Evolutionary conservation across 2,113 vertebrate genomes (phyloP).

Genomic region (Periophthalmodon schlosseri): DNA sequence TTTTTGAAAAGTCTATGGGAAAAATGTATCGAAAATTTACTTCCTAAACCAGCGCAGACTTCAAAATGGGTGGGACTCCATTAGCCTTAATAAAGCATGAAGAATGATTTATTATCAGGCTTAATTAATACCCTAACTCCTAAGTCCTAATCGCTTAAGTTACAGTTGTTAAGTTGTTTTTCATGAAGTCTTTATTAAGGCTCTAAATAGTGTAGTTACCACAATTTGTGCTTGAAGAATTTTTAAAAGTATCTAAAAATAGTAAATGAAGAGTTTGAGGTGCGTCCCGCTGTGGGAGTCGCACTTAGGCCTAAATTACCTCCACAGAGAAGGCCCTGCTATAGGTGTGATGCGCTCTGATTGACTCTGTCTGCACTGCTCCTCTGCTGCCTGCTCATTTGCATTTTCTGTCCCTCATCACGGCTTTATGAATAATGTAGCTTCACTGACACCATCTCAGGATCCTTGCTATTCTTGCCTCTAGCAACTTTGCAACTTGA

Average conservation of each 20-base stretch:
- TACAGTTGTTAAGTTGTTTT: background rate
- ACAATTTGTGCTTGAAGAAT: background rate
- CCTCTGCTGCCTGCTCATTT: constrained; percentile 19
- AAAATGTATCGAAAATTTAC: no score
- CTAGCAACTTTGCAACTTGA: constrained; percentile 36
- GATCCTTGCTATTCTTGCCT: constrained; percentile 44
- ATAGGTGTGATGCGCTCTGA: background rate
- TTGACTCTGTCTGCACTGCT: background rate
- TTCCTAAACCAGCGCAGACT: no score
- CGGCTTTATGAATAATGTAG: constrained; percentile 55
- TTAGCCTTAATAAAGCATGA: no score
- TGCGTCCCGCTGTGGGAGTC: background rate
- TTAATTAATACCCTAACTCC: no score
- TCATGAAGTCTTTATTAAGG: no score
- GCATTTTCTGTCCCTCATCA: constrained; percentile 38
- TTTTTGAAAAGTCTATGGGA: no score
- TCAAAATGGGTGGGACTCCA: no score
- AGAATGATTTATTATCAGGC: no score
- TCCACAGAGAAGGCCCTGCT: background rate
- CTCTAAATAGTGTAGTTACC: no score
- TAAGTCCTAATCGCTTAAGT: background rate
- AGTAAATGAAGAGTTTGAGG: background rate
- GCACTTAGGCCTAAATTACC: background rate
- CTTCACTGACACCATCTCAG: constrained; percentile 52
- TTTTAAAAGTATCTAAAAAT: background rate